Base-by-base conservation (phyloP, 2,888 invertebrate species). In the Unio pictorum region DNA sequence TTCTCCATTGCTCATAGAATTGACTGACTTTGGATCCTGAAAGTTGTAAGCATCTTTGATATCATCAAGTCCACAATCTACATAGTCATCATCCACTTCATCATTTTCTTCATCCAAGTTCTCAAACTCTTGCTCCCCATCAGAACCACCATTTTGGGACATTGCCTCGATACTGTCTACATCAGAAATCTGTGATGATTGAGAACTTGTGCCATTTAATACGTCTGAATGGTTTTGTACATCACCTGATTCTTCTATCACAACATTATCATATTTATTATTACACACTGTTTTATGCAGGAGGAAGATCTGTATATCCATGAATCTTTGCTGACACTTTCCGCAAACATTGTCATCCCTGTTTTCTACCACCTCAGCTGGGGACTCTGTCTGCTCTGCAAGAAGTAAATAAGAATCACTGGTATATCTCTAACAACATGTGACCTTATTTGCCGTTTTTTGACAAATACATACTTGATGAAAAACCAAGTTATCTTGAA, bases 261-360 rank as follows among this genome's bases (percentile, higher is more conserved):
- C 54, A 86, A 74, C 64, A 85, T 77, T 26, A 80, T 83, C 23
- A 83, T 74, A 66, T 85, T 78, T 64, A 83, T 82, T 17, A 78
- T 78, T 20, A 79, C 74, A 74, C 90, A 90, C 61, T 76, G 69
- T 77, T 86, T 86, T 73, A 89, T 89, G 81, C 90, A 90, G 17
- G 81, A 89, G 74, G 71, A 88, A 88, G 63, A 84, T 84, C 18
- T 81, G 74, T 55, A 88, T 70, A 61, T 86, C 86, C 54, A 86
- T 64, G 73, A 90, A 90, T 71, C 89, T 87, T 59, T 82, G 84
- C 20, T 86, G 84, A 72, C 90, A 90, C 72, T 86, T 87, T 18
- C 86, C 88, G 73, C 90, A 90, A 15, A 89, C 85, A 72, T 89
- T 88, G 23, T 85, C 86, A 76, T 89, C 88, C 18, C 59, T 26